Evolutionary conservation across 2,113 vertebrate genomes (phyloP).

Genomic region (Arizona elegans): DNA sequence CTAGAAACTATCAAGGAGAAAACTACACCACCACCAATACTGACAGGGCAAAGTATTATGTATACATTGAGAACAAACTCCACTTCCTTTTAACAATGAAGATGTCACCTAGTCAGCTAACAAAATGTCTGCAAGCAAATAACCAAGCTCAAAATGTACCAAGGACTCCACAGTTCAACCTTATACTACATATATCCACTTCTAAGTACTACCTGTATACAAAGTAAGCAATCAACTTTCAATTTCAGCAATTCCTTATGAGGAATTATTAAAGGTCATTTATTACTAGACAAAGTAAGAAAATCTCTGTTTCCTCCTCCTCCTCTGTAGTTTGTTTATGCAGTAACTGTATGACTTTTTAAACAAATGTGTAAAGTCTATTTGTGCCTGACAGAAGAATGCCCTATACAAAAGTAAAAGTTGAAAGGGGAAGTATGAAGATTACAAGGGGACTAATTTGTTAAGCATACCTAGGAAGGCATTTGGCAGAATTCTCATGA

Average conservation of each 20-base stretch:
- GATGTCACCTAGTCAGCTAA: too few species aligned
- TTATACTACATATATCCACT: neutral
- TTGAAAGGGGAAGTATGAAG: neutral
- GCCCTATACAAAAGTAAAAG: neutral
- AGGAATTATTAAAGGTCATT: neutral
- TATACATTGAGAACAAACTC: neutral
- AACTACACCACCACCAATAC: neutral
- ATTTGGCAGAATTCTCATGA: neutral
- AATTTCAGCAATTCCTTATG: neutral
- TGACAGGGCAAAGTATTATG: neutral
- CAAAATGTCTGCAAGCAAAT: too few species aligned
- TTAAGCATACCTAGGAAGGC: neutral
- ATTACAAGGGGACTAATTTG: neutral
- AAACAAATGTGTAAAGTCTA: neutral
- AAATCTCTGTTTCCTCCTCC: neutral
- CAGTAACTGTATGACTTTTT: neutral
- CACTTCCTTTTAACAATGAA: neutral
- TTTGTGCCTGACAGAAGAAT: neutral
- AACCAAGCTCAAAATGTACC: neutral
- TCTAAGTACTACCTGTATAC: neutral
- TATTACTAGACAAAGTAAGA: neutral
- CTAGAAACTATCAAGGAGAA: neutral
- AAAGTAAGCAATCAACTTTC: neutral
- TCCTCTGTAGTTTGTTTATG: neutral
- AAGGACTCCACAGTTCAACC: neutral